These are phyloP conservation scores for Tipula vernalis DNA, from an alignment of 2,888 invertebrate species.

Conservation along the genomic window DNA sequence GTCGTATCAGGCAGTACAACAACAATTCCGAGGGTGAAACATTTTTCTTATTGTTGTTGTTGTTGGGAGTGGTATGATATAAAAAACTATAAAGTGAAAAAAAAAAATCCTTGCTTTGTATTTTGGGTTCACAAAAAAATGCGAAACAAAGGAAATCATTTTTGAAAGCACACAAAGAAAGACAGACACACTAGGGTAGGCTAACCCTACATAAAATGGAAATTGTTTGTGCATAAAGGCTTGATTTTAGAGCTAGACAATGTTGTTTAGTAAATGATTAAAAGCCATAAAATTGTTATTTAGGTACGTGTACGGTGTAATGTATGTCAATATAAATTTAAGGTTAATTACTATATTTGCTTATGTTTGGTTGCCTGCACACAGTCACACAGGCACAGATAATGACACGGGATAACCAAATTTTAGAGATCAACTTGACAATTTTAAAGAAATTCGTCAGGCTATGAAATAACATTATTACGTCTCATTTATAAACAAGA, in stretches of 20 bases:
- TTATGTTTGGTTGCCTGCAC: too few relatives aligned
- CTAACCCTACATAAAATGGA: background rate
- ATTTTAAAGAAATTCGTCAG: too few relatives aligned
- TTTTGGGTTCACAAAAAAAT: background rate
- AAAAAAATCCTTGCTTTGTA: background rate
- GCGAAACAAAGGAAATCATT: background rate
- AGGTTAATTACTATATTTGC: too few relatives aligned
- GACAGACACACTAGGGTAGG: background rate
- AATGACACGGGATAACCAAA: too few relatives aligned
- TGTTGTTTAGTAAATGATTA: too few relatives aligned
- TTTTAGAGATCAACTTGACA: too few relatives aligned
- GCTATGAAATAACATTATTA: too few relatives aligned
- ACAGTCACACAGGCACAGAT: too few relatives aligned
- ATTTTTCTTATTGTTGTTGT: background rate
- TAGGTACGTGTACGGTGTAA: too few relatives aligned
- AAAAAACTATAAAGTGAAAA: background rate
- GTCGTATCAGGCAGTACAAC: background rate
- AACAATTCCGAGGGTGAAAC: background rate
- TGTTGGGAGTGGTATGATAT: background rate
- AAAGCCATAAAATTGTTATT: too few relatives aligned
- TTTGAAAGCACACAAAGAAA: background rate
- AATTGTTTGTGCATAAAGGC: background rate
- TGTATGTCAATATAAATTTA: too few relatives aligned
- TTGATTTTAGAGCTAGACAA: background rate
- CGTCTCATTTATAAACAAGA: too few relatives aligned